phyloP scores from a whole-genome alignment of 2,888 invertebrate genomes.

The Drosophila anceps region DNA sequence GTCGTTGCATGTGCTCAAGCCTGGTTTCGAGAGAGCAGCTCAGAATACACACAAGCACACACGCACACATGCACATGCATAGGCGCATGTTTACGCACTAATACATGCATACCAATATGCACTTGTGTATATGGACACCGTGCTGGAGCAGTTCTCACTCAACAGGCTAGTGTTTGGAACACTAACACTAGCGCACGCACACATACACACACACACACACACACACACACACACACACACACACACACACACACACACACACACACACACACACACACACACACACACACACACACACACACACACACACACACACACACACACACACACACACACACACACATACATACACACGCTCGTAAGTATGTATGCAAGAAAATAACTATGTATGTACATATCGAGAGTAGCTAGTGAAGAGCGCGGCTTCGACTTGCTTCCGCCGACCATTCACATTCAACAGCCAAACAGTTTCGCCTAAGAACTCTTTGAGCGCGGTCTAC shows the following conservation, averaged over 20 bases:
- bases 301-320: not conserved
- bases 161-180: not conserved
- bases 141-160: constrained; percentile 3
- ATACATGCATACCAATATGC: not conserved
- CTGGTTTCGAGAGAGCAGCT: constrained; percentile 63
- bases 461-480: constrained; percentile 83
- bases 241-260: not conserved
- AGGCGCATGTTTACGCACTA: not conserved
- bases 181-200: not conserved
- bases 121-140: not conserved
- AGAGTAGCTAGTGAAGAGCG: constrained; percentile 42
- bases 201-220: not conserved
- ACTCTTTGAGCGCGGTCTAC: constrained; percentile 82
- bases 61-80: not conserved
- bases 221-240: not conserved
- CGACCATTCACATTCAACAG: constrained; percentile 61
- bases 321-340: not conserved
- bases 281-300: not conserved
- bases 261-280: not conserved
- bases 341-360: too few relatives aligned
- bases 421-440: constrained; percentile 57
- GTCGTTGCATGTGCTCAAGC: constrained; percentile 34
- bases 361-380: not conserved
- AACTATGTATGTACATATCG: not conserved
- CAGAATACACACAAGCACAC: constrained; percentile 25